Base-by-base conservation (phyloP, 2,113 vertebrate species). In the Varanus salvator region DNA sequence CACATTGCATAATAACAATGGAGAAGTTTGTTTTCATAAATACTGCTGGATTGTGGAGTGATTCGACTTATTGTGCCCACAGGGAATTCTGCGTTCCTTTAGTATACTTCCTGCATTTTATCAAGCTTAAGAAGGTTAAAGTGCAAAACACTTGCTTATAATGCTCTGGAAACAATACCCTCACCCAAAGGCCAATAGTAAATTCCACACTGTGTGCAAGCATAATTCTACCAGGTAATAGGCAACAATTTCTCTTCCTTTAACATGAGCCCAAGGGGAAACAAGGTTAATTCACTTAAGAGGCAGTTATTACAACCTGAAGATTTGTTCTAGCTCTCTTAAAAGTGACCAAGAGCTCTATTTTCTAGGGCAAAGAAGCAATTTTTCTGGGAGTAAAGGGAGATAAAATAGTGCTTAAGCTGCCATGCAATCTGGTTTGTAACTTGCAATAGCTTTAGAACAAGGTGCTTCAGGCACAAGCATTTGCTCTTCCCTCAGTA, bases 1-100 rank as follows among this genome's bases (percentile, higher is more conserved):
- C 94, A 91, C 95, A 93, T 90, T 87, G 81, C 84, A 89, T 91
- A 93, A 71, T 72, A 77, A 78, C 6, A 76, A 77, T 69, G 71
- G 50, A 94, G 77, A 93, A 71, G 31, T 27, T 91, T 95, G 91
- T 95, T 94, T 94, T 93, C 88, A 92, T 90, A 94, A 96, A 82
- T 81, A 94, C 86, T 80, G 86, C 48, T 80, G 57, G 88, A 92
- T 89, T 93, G 92, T 27, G 8, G 93, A 92, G 80, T 83, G 91
- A 85, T 92, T 87, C 90, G 57, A 68, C 3, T 0, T 60, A 89
- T 72, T 0, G 0, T 76, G 78, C 94, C 94, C 93, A 75, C 19
- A 23, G 19, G 71, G 76, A 71, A 88, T 90, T 92, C 57, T 89
- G 81, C 90, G 93, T 93, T 90, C 69, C 60, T 31, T 50, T 66